A percentile compares a stretch with the other conserved stretches of the same genome.
phyloP scores from a whole-genome alignment of 2,113 vertebrate genomes.

The Xerus inauris region DNA sequence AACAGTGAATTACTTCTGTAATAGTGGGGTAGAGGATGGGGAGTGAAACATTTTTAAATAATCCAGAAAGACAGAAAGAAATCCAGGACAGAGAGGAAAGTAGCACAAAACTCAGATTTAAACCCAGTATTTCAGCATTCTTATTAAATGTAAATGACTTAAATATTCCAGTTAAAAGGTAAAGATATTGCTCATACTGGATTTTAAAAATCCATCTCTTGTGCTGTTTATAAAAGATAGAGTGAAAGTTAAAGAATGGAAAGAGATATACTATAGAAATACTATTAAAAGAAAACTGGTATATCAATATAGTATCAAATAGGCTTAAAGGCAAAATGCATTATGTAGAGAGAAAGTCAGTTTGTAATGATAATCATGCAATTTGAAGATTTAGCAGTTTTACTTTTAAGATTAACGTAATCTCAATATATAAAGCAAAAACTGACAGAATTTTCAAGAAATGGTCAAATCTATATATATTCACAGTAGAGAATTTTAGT shows the following conservation, averaged over 20 bases:
- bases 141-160: constrained; percentile 22
- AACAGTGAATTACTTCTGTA: neutral
- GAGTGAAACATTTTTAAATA: constrained; percentile 29
- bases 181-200: neutral
- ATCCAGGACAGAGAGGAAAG: neutral
- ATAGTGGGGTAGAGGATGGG: neutral
- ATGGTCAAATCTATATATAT: neutral
- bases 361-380: neutral
- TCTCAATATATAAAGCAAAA: constrained; percentile 6
- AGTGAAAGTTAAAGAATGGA: neutral
- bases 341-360: neutral
- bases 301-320: neutral
- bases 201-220: constrained; percentile 30
- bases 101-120: neutral
- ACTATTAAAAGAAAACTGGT: neutral
- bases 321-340: neutral
- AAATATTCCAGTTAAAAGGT: neutral
- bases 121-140: neutral
- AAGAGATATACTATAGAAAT: neutral
- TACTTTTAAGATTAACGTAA: neutral
- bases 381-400: neutral
- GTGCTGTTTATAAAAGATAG: neutral
- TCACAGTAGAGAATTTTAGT: constrained; percentile 22
- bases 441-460: neutral
- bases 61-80: neutral